These are phyloP conservation scores for Brachyopa scutellaris DNA, from an alignment of 2,888 invertebrate genomes.

Conservation along the genomic window DNA sequence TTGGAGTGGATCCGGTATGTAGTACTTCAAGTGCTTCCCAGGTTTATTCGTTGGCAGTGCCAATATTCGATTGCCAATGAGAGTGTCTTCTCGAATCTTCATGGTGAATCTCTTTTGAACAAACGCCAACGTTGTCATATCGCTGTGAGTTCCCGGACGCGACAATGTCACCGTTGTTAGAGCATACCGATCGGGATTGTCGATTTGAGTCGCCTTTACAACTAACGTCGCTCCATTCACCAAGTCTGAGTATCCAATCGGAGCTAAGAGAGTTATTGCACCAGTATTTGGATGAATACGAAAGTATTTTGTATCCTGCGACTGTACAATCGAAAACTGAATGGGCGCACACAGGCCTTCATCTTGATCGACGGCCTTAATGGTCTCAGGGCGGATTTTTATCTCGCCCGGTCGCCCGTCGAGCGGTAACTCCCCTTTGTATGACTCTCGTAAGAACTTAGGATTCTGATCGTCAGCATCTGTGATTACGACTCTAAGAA, in stretches of 20 bases:
- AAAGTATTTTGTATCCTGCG: slow-evolving; percentile 81
- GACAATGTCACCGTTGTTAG: slow-evolving; percentile 90
- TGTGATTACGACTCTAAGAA: slow-evolving; percentile 89
- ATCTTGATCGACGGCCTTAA: slow-evolving; percentile 90
- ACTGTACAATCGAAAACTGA: slow-evolving; percentile 81
- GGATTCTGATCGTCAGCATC: slow-evolving; percentile 97
- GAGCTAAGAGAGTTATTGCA: slow-evolving; percentile 78
- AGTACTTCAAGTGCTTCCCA: slow-evolving; percentile 87
- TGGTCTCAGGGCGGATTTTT: slow-evolving; percentile 87
- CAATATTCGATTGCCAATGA: slow-evolving; percentile 88
- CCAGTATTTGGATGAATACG: slow-evolving; percentile 81
- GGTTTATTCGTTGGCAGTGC: slow-evolving; percentile 87
- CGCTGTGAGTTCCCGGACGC: slow-evolving; percentile 83
- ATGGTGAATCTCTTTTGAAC: slow-evolving; percentile 87
- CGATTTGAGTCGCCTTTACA: slow-evolving; percentile 90
- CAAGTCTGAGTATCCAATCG: slow-evolving; percentile 82
- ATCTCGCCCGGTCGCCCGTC: slow-evolving; percentile 83
- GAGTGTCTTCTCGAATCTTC: slow-evolving; percentile 89
- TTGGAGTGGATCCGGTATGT: slow-evolving; percentile 88
- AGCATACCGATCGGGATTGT: slow-evolving; percentile 94
- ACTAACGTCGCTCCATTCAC: slow-evolving; percentile 90
- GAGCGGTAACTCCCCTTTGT: slow-evolving; percentile 87
- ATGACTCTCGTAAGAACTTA: slow-evolving; percentile 89
- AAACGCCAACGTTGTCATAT: slow-evolving; percentile 84
- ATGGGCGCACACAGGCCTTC: slow-evolving; percentile 81